phyloP scores from a whole-genome alignment of 1,140 invertebrate genomes.

The Carposina sasakii region DNA sequence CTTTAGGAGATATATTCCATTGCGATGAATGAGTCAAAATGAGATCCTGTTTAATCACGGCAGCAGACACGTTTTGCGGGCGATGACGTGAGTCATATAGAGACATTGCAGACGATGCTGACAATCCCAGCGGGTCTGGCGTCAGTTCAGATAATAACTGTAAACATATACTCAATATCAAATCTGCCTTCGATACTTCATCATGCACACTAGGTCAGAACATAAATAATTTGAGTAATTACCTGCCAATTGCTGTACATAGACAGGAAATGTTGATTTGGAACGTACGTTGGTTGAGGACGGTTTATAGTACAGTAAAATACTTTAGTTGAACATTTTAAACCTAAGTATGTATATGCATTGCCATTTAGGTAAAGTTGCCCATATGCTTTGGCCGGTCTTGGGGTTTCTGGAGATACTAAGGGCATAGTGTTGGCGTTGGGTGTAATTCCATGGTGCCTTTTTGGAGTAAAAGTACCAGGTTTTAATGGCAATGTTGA shows the following conservation, averaged over 20 bases:
- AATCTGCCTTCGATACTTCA: too few species aligned
- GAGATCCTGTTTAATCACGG: conserved; percentile 76
- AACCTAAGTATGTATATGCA: conserved; percentile 92
- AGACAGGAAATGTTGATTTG: conserved; percentile 90
- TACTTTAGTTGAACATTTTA: conserved; percentile 91
- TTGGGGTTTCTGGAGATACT: conserved; percentile 91
- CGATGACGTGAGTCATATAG: conserved; percentile 85
- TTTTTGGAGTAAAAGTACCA: conserved; percentile 84
- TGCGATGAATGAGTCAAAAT: conserved; percentile 83
- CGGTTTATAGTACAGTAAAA: conserved; percentile 95
- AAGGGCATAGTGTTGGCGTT: conserved; percentile 83
- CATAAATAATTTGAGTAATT: conserved; percentile 24
- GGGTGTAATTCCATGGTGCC: conserved; percentile 83
- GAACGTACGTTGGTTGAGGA: conserved; percentile 96
- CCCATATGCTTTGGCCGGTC: conserved; percentile 89
- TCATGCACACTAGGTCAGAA: too few species aligned
- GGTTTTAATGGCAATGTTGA: conserved; percentile 87
- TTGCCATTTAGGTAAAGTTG: conserved; percentile 92
- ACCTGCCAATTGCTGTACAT: conserved; percentile 99
- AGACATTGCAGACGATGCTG: conserved; percentile 78
- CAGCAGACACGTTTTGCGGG: conserved; percentile 71
- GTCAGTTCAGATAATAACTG: conserved; percentile 80
- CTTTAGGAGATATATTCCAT: conserved; percentile 62
- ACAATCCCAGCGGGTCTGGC: conserved; percentile 81
- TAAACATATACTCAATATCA: conserved; percentile 49